phyloP scores from a whole-genome alignment of 2,888 invertebrate genomes.

The Conistra vaccinii region DNA sequence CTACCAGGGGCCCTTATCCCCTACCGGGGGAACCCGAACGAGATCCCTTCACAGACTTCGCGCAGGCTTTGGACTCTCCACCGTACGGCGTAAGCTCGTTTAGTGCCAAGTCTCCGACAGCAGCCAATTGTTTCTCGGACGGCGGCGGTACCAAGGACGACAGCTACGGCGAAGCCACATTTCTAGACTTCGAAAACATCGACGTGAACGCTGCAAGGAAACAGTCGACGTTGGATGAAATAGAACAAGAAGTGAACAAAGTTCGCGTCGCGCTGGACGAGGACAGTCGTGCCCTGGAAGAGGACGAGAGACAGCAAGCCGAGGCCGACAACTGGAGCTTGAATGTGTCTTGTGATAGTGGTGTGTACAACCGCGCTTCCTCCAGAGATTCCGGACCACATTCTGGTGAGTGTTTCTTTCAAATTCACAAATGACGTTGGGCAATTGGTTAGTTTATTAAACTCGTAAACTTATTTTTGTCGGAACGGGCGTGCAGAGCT shows the following conservation, averaged over 20 bases:
- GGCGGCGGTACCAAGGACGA: conserved; percentile 81
- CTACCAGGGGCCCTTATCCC: conserved; percentile 75
- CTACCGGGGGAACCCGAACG: conserved; percentile 80
- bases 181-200: conserved; percentile 86
- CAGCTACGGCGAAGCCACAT: conserved; percentile 87
- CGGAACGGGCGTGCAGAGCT: conserved; percentile 71
- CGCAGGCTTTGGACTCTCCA: conserved; percentile 79
- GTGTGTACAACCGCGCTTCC: conserved; percentile 91
- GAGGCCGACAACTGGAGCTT: conserved; percentile 89
- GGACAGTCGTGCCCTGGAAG: conserved; percentile 88
- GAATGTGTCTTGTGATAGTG: conserved; percentile 91
- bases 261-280: conserved; percentile 88
- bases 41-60: conserved; percentile 81
- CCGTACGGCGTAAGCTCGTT: conserved; percentile 78
- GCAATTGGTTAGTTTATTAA: conserved; percentile 70
- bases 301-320: conserved; percentile 85
- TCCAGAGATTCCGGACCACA: conserved; percentile 89
- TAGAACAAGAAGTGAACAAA: conserved; percentile 88
- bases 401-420: conserved; percentile 81
- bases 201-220: conserved; percentile 77
- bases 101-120: conserved; percentile 75
- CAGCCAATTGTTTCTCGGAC: conserved; percentile 76
- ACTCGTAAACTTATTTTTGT: conserved; percentile 84
- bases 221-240: conserved; percentile 87
- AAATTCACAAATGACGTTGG: conserved; percentile 58